Evolutionary conservation across 2,113 vertebrate species (phyloP).

Genomic region (Pantherophis guttatus): DNA sequence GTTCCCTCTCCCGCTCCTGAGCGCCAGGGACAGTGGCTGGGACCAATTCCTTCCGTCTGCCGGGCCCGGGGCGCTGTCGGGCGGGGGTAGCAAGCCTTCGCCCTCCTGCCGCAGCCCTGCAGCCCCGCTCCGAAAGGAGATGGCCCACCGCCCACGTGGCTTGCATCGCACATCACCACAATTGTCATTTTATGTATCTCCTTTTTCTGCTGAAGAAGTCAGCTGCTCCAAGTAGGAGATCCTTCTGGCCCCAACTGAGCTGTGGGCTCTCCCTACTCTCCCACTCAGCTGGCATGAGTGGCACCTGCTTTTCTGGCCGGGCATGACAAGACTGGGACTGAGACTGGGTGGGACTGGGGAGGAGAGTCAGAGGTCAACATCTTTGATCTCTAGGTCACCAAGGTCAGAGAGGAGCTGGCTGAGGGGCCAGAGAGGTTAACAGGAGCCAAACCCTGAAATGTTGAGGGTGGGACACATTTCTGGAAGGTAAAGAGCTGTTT

Average conservation of each 20-base stretch:
- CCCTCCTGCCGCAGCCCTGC: not conserved
- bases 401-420: not conserved
- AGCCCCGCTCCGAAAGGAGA: not conserved
- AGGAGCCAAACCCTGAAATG: not conserved
- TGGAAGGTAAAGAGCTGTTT: not conserved
- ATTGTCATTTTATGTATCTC: not conserved
- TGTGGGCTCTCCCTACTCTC: not conserved
- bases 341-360: not conserved
- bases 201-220: not conserved
- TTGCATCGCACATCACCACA: not conserved
- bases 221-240: not conserved
- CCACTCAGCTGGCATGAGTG: not conserved
- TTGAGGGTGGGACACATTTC: not conserved
- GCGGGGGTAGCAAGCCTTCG: too few species aligned
- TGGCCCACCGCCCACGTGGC: not conserved
- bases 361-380: not conserved
- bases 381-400: not conserved
- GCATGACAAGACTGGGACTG: too few species aligned
- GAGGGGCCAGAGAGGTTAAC: not conserved
- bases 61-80: too few species aligned
- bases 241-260: not conserved
- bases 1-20: not conserved
- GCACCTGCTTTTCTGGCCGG: not conserved
- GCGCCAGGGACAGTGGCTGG: not conserved
- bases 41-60: not conserved